These are phyloP conservation scores for Struthio camelus DNA, from an alignment of 2,113 vertebrate genomes.

Conservation along the genomic window DNA sequence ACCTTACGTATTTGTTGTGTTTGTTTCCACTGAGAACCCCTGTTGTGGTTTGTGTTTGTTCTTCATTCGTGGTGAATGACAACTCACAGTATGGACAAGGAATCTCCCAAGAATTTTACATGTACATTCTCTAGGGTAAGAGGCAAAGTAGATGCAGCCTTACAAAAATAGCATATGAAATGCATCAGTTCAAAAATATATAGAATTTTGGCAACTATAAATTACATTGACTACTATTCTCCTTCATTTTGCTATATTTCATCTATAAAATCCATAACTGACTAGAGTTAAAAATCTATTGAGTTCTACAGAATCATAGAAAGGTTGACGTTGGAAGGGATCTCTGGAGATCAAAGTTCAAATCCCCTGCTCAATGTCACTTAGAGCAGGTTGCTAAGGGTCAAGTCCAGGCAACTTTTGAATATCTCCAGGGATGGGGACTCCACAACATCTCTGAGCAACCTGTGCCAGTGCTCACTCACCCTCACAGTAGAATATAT, in stretches of 20 bases:
- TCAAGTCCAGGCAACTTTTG: too few species aligned
- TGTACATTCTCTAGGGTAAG: not conserved
- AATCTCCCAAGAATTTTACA: not conserved
- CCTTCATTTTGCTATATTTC: not conserved
- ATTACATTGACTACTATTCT: not conserved
- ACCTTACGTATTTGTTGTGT: not conserved
- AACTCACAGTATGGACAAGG: not conserved
- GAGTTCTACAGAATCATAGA: not conserved
- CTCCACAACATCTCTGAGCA: too few species aligned
- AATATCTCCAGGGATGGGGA: too few species aligned
- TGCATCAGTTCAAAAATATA: not conserved
- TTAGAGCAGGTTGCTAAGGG: too few species aligned
- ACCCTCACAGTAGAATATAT: too few species aligned
- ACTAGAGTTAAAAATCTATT: too few species aligned
- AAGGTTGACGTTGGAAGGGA: not conserved
- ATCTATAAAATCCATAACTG: not conserved
- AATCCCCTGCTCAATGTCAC: too few species aligned
- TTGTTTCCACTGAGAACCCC: not conserved
- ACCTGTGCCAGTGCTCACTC: too few species aligned
- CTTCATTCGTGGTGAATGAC: not conserved
- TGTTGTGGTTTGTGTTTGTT: not conserved
- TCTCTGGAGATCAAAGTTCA: too few species aligned
- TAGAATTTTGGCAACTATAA: not conserved
- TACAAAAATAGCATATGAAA: not conserved
- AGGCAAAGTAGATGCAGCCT: not conserved